Conservation (phyloP, 2,113 vertebrate genomes). For the Leucosticte australis region DNA sequence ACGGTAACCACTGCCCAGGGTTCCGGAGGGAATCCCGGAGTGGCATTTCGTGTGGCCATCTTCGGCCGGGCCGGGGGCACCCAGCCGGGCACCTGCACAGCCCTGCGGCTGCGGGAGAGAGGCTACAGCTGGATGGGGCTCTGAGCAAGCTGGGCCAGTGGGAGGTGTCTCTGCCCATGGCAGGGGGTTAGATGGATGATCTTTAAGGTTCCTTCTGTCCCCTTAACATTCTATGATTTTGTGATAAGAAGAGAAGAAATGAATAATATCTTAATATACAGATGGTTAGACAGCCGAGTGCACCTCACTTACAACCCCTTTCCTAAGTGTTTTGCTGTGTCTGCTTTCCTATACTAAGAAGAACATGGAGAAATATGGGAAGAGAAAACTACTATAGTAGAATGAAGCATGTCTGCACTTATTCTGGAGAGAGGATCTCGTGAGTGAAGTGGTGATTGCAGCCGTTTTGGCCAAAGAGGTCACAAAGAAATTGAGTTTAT, state of each 20-base stretch:
- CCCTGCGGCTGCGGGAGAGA: too few relatives aligned
- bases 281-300: neutral
- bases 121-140: neutral
- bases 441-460: neutral
- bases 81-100: too few relatives aligned
- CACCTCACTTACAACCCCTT: neutral
- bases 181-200: neutral
- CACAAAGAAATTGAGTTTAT: neutral
- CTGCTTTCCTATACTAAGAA: neutral
- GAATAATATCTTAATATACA: neutral
- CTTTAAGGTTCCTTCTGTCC: neutral
- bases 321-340: neutral
- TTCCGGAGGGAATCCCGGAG: too few relatives aligned
- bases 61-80: too few relatives aligned
- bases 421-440: neutral
- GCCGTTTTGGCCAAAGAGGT: neutral
- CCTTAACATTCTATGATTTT: neutral
- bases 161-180: neutral
- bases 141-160: too few relatives aligned
- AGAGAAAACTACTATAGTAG: neutral
- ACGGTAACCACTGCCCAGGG: too few relatives aligned
- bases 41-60: too few relatives aligned
- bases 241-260: neutral
- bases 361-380: neutral
- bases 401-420: neutral